Base-by-base conservation (phyloP, 2,888 invertebrate species). In the Nudaria mundana region DNA sequence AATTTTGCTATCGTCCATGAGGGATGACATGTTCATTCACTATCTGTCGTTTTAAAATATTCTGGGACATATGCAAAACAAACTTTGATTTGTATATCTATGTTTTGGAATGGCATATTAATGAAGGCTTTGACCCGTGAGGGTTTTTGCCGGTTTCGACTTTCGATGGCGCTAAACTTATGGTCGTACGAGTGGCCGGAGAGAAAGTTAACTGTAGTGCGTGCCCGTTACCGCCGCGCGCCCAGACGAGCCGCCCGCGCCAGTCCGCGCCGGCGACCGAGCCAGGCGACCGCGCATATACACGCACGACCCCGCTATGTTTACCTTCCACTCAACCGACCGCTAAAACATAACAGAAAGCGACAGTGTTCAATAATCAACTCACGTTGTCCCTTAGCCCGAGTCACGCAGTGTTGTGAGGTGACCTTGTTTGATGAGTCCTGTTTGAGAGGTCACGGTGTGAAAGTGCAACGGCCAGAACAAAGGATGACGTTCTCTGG, bases 151-250 rank as follows among this genome's bases (percentile, higher is more conserved):
- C 64, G 69, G 67, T 57, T 64, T 66, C 69, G 73, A 86, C 87
- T 87, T 88, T 86, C 86, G 86, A 82, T 86, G 76, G 76, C 76
- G 81, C 76, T 72, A 76, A n/a, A 71, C 67, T 73, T 79, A 75
- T 75, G 74, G 75, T 62, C 65, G 72, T 64, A 67, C 71, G 72
- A 69, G 69, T 67, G 66, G 68, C 58, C 60, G 62, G 72, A 77
- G 87, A 87, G 89, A 89, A 89, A 89, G 89, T 89, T 89, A 87
- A 88, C 89, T 81, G 89, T 88, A 76, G 82, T 82, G 81, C 83
- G 86, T 75, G 70, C 84, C 80, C 83, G 80, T 81, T 87, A 82
- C 74, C 71, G 72, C 63, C 11, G 44, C 45, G 49, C 71, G 72
- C 63, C 11, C 44, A 46, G 49, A 37, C 51, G 56, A 38, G 32